These are phyloP conservation scores for Drosophila pseudoananassae DNA, from an alignment of 1,140 invertebrate genomes.

Conservation along the genomic window DNA sequence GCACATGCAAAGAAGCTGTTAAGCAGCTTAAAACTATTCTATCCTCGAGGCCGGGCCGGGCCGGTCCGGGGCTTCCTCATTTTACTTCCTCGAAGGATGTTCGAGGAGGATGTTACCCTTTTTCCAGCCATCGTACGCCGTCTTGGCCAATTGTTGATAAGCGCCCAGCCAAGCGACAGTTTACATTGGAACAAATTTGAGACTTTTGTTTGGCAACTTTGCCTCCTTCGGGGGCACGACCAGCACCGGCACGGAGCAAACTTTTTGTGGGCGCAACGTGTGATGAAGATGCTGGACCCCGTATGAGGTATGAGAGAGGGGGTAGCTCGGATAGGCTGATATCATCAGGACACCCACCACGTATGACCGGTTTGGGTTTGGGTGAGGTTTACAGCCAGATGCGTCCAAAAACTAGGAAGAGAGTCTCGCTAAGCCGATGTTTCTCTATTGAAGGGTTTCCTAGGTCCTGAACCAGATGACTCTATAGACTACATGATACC, in stretches of 20 bases:
- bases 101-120: slow-evolving; percentile 1
- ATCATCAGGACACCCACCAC: slow-evolving; percentile 61
- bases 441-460: neutral
- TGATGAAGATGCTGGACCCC: slow-evolving; percentile 33
- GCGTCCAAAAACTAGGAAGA: neutral
- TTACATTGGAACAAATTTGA: slow-evolving; percentile 81
- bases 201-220: slow-evolving; percentile 72
- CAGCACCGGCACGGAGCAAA: neutral
- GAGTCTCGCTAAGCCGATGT: no score
- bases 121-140: neutral
- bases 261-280: slow-evolving; percentile 47
- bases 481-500: neutral
- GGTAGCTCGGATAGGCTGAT: slow-evolving; percentile 18
- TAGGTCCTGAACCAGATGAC: neutral
- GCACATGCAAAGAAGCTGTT: slow-evolving; percentile 70
- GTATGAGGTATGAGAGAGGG: no score
- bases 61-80: slow-evolving; percentile 3
- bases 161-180: slow-evolving; percentile 76
- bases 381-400: slow-evolving; percentile 22
- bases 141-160: slow-evolving; percentile 75
- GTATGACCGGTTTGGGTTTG: slow-evolving; percentile 33
- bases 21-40: slow-evolving; percentile 83
- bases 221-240: slow-evolving; percentile 1
- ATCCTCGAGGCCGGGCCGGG: neutral
- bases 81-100: neutral